Evolutionary conservation across 1,140 invertebrate genomes (phyloP), one percentile per base, ranked within the genome.

Genomic region (Lasaia peninsularis): DNA sequence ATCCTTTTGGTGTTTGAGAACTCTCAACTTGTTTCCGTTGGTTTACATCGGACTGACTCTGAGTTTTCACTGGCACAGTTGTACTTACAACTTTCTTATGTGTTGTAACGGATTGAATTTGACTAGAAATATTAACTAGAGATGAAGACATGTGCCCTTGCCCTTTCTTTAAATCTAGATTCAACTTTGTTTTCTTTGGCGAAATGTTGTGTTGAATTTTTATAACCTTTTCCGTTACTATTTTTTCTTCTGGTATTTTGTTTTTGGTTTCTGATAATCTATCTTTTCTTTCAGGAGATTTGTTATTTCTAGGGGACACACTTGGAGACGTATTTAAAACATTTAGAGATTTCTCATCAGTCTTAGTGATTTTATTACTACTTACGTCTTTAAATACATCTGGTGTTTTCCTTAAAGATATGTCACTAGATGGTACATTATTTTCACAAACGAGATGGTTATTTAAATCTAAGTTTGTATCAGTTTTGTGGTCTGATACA

Each of bases 181-280:
- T 88, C 31, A 85, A 69, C 60, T 83, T 85, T 14, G 81, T 85
- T 59, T 86, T 86, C 58, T 86, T 88, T 68, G 85, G 81, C 64
- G 81, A 85, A 49, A 85, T 86, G 53, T 85, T 88, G 48, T 86
- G 83, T 66, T 88, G 78, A 57, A 86, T 88, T 75, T 88, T 81
- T 55, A 80, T 86, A 2, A 88, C 78, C 73, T 88, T 86, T 63
- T 86, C 81, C 12, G 85, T 61, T 48, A 85, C 72, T 12, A 80
- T 32, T 63, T 80, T 75, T 31, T 71, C 75, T 33, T 78, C 70
- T 53, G 63, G 50, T 16, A 34, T 24, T 60, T 58, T 59, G n/a
- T 63, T 63, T 31, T 55, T 21, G 24, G 53, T 34, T 48, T 75
- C 65, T 24, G 59, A 55, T 20, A 48, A 24, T 63, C 67, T 70